Percentiles rank a stretch among this genome's conserved stretches.
Conservation (phyloP, 2,888 invertebrate species). For the Eretmocerus hayati region DNA sequence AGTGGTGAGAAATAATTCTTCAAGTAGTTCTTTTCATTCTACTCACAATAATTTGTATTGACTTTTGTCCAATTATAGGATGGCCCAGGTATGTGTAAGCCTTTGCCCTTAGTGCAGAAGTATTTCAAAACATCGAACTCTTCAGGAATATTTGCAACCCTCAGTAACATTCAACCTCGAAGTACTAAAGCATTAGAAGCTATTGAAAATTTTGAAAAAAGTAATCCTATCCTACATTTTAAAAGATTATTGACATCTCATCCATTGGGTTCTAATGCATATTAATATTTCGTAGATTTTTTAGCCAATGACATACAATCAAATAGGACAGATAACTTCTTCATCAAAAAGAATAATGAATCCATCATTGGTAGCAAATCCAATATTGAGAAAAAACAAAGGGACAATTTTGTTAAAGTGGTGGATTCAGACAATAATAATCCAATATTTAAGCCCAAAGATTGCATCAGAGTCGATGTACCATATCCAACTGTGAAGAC, state of each 20-base stretch:
- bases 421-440: slow-evolving; percentile 20
- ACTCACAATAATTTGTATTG: not conserved
- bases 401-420: slow-evolving; percentile 6
- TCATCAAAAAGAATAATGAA: slow-evolving; percentile 16
- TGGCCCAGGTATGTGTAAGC: slow-evolving; percentile 24
- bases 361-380: slow-evolving; percentile 23
- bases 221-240: slow-evolving; percentile 19
- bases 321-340: slow-evolving; percentile 18
- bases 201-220: slow-evolving; percentile 20
- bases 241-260: no score
- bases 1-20: slow-evolving; percentile 46
- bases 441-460: slow-evolving; percentile 1
- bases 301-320: slow-evolving; percentile 15
- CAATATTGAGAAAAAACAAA: slow-evolving; percentile 7
- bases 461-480: not conserved
- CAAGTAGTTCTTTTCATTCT: not conserved
- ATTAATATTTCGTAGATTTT: slow-evolving; percentile 21
- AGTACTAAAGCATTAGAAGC: slow-evolving; percentile 20
- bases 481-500: not conserved
- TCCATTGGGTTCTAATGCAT: not conserved
- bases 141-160: slow-evolving; percentile 30
- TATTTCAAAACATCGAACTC: slow-evolving; percentile 27
- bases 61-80: slow-evolving; percentile 23
- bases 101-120: slow-evolving; percentile 25
- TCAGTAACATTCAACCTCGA: slow-evolving; percentile 30